These are phyloP conservation scores for Chrysodeixis includens DNA, from an alignment of 2,888 invertebrate genomes.

Conservation along the genomic window DNA sequence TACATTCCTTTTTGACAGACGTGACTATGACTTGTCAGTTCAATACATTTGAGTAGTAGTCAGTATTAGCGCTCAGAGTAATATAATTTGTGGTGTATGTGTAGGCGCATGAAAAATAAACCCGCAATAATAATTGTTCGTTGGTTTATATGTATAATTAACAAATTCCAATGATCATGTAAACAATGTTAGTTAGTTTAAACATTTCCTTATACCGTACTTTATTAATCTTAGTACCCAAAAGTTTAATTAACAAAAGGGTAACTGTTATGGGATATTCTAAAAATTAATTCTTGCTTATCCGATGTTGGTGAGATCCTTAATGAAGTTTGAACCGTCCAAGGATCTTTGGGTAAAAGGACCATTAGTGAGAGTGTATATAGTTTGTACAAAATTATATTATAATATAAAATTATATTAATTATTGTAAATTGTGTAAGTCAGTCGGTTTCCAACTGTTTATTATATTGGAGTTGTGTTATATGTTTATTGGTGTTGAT, in stretches of 20 bases:
- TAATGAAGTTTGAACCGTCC: constrained; percentile 73
- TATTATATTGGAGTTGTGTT: background rate
- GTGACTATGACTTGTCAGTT: no score
- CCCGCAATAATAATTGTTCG: no score
- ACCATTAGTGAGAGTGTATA: constrained; percentile 76
- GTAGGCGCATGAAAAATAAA: no score
- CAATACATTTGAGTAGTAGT: no score
- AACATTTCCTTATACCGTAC: constrained; percentile 27
- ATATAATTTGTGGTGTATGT: no score
- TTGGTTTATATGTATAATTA: background rate
- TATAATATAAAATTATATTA: constrained; percentile 39
- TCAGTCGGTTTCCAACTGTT: constrained; percentile 30
- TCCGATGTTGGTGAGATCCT: constrained; percentile 65
- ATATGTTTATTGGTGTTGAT: background rate
- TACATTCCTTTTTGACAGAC: no score
- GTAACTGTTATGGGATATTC: constrained; percentile 47
- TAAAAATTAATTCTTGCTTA: constrained; percentile 60
- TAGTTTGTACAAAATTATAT: constrained; percentile 65
- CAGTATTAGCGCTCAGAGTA: no score
- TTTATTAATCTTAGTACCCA: constrained; percentile 48
- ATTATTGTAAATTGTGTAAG: constrained; percentile 36
- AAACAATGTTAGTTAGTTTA: constrained; percentile 28
- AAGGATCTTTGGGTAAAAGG: constrained; percentile 73
- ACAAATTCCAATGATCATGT: constrained; percentile 21
- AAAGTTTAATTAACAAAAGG: constrained; percentile 55